Evolutionary conservation across 2,888 invertebrate species (phyloP), one percentile per base, ranked within the genome.

Genomic region (Spodoptera littoralis): DNA sequence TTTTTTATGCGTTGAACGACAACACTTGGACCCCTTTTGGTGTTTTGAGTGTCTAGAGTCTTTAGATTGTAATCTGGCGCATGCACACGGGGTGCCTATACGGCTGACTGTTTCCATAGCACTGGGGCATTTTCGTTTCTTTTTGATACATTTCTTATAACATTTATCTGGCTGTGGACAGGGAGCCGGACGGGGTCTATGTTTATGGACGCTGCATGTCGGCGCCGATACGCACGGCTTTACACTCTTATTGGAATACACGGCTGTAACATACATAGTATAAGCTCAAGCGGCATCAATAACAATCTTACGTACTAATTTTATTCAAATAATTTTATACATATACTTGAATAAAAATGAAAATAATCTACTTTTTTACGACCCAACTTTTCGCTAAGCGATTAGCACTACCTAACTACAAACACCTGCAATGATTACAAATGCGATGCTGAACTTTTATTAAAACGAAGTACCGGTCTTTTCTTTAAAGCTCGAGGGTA

Each of bases 211-310:
- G 70, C 89, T 89, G 82, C 93, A 93, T 75, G 88, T 82, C 46
- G 93, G 91, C 46, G 86, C 90, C 50, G 93, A 91, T 58, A 90
- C 79, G 75, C 93, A 93, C 49, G 92, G 90, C 81, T 91, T 92
- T 64, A 89, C 44, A 78, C 88, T 83, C 64, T 85, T 71, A 41
- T 87, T 44, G 70, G 62, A 55, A 51, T 89, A 88, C 57, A 80
- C 83, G 75, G 88, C 92, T 92, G 88, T 59, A 90, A 90, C 51
- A 70, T 57, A 56, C 6, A 8, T 30, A 30, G 30, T 3, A 30
- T 9, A 36, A 9, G 8, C 36, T 36, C 6, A 36, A 36, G 36
- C 9, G 6, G 36, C 6, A 36, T 2, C 2, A 36, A 27, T 27
- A 36, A 36, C 9, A 9, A 36, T 36, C 5, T 36, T 36, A 36